Evolutionary conservation across 2,113 vertebrate genomes (phyloP).

Genomic region (Chlorodrepanis virens): DNA sequence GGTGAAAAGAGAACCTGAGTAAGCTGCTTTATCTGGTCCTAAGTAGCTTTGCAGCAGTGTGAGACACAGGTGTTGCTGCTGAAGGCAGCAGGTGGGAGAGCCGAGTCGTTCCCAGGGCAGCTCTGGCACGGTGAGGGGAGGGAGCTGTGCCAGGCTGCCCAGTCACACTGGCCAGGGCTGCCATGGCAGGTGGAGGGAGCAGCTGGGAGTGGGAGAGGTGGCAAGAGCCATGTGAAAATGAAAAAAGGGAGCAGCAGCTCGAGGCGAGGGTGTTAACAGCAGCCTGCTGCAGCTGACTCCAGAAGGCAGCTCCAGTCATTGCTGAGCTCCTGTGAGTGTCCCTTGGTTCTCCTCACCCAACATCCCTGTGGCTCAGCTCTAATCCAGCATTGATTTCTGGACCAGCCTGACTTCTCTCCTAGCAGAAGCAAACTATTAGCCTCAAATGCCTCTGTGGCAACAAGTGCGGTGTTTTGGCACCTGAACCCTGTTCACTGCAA

Average conservation of each 20-base stretch:
- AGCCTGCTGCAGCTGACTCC: background rate
- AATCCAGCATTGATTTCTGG: background rate
- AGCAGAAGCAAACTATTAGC: background rate
- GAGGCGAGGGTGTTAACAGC: slow-evolving; percentile 9
- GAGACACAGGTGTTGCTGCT: background rate
- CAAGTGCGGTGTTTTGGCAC: background rate
- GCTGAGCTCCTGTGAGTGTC: background rate
- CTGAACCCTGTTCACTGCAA: background rate
- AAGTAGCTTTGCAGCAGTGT: background rate
- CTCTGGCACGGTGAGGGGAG: fast-evolving
- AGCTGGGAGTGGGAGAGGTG: slow-evolving; percentile 30
- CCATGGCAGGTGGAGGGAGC: background rate
- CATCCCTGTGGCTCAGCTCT: background rate
- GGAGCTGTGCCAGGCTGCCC: background rate
- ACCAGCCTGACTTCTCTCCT: background rate
- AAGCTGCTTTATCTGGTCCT: background rate
- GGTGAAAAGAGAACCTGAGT: background rate
- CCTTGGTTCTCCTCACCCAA: background rate
- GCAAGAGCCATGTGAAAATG: background rate
- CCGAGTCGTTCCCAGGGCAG: background rate
- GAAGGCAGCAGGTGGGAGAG: background rate
- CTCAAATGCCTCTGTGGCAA: background rate
- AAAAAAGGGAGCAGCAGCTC: background rate
- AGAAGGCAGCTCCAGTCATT: background rate
- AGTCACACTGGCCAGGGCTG: background rate